Percentiles rank a stretch among this genome's conserved stretches.
phyloP scores from a whole-genome alignment of 2,113 vertebrate genomes.

The Scomber scombrus region DNA sequence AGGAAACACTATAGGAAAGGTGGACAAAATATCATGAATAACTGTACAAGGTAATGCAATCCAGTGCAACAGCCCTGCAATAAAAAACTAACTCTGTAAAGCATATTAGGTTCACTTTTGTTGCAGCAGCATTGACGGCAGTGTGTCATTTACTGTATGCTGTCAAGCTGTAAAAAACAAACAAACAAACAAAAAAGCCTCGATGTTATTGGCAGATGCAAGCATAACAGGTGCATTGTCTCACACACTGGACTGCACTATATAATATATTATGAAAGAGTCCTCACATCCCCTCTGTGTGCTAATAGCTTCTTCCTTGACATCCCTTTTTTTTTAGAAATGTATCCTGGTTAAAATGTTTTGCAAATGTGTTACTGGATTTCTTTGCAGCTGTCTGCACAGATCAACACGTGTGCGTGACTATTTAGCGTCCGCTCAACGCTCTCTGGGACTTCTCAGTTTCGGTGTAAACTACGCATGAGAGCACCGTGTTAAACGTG shows the following conservation, averaged over 20 bases:
- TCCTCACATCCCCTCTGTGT: not conserved
- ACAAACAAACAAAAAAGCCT: conserved; percentile 13
- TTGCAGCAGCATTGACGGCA: conserved; percentile 35
- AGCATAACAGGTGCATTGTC: not conserved
- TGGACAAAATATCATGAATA: conserved; percentile 40
- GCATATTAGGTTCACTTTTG: conserved; percentile 20
- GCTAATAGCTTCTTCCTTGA: conserved; percentile 3
- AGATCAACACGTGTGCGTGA: conserved; percentile 30
- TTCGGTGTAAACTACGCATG: conserved; percentile 10
- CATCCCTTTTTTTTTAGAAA: conserved; percentile 2
- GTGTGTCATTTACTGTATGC: conserved; percentile 18
- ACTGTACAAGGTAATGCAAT: conserved; percentile 48
- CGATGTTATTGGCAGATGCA: conserved; percentile 10
- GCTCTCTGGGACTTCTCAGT: conserved; percentile 34
- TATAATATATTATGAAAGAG: not conserved
- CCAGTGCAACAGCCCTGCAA: conserved; percentile 48
- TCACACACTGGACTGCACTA: not conserved
- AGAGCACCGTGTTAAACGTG: not conserved
- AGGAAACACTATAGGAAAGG: not conserved
- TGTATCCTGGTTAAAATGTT: conserved; percentile 2
- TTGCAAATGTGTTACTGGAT: not conserved
- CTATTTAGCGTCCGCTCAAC: not conserved
- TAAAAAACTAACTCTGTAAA: conserved; percentile 6
- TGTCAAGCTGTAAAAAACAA: conserved; percentile 20
- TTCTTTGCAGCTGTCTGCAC: conserved; percentile 33